phyloP scores from a whole-genome alignment of 2,113 vertebrate genomes.

The Dicrurus megarhynchus region DNA sequence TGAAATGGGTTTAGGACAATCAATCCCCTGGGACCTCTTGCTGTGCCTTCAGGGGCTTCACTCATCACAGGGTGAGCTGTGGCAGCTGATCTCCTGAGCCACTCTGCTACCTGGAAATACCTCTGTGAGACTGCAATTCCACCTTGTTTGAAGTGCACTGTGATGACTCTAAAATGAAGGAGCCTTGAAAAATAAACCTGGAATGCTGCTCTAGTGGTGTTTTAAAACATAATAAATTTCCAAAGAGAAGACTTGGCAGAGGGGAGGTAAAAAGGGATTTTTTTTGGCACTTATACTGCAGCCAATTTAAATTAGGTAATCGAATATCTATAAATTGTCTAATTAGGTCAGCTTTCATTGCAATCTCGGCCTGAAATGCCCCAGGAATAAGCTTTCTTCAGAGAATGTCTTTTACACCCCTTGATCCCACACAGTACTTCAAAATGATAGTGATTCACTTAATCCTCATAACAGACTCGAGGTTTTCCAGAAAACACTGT shows the following conservation, averaged over 20 bases:
- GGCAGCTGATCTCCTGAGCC: not conserved
- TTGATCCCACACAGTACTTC: not conserved
- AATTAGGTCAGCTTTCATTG: constrained; percentile 8
- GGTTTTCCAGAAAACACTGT: not conserved
- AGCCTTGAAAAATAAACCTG: not conserved
- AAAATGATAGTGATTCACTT: not conserved
- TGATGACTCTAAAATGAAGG: not conserved
- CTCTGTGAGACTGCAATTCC: not conserved
- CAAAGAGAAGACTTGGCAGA: not conserved
- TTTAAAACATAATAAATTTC: not conserved
- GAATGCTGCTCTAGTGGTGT: not conserved
- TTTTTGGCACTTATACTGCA: not conserved
- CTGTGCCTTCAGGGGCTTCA: not conserved
- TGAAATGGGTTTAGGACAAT: not conserved
- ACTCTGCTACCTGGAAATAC: not conserved
- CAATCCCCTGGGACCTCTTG: not conserved
- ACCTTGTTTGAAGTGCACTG: not conserved
- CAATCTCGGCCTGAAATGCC: not conserved
- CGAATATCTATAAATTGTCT: not conserved
- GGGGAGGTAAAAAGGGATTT: not conserved
- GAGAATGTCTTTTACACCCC: not conserved
- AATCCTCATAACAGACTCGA: not conserved
- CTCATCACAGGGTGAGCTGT: not conserved
- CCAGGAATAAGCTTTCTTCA: not conserved
- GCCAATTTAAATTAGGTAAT: not conserved